A percentile compares a stretch with the other conserved stretches of the same genome.
Evolutionary conservation across 2,888 invertebrate species (phyloP).

Genomic region (Eremobia ochroleuca): DNA sequence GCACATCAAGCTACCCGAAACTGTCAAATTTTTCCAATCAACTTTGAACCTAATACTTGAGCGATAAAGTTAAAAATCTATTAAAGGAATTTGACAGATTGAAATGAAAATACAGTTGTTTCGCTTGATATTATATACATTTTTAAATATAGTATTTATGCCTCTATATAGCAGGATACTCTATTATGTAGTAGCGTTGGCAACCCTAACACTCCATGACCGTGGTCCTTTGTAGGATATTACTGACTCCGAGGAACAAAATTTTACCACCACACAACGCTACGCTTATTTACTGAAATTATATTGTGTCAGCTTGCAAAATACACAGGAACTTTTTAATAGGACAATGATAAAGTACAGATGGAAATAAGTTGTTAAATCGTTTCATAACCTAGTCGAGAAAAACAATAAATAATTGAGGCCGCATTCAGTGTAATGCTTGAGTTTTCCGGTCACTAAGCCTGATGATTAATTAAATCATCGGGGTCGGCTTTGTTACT

Average conservation of each 20-base stretch:
- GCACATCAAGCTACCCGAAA: no score
- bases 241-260: not conserved
- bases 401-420: slow-evolving; percentile 21
- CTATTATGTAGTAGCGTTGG: no score
- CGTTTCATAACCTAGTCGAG: slow-evolving; percentile 7
- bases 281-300: not conserved
- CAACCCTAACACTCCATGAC: slow-evolving; percentile 25
- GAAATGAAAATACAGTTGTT: no score
- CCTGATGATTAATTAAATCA: slow-evolving; percentile 19
- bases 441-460: slow-evolving; percentile 35
- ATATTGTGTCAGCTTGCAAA: slow-evolving; percentile 22
- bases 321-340: not conserved
- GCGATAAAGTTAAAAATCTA: no score
- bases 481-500: slow-evolving; percentile 7
- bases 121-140: no score
- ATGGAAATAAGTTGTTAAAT: not conserved
- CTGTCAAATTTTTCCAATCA: no score
- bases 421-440: slow-evolving; percentile 25
- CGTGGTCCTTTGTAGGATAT: not conserved
- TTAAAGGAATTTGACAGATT: no score
- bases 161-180: no score
- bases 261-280: not conserved
- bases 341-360: slow-evolving; percentile 28
- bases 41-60: no score
- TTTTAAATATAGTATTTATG: no score